Conservation (phyloP, 2,113 vertebrate species). For the Apodemus sylvaticus region DNA sequence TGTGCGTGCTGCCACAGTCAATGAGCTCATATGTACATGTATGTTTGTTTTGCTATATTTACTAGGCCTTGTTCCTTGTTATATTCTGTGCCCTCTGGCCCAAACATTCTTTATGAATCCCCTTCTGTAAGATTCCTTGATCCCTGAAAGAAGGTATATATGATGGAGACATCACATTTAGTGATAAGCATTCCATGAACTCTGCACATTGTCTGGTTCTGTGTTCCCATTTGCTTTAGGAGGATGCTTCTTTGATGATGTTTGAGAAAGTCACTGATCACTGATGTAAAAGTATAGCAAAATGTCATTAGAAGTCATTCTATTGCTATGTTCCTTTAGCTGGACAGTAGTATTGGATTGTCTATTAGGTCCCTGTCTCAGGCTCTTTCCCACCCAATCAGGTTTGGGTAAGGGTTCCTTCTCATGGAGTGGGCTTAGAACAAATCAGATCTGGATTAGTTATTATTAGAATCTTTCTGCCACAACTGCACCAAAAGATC, state of each 20-base stretch:
- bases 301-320: not conserved
- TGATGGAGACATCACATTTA: not conserved
- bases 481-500: not conserved
- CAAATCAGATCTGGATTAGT: not conserved
- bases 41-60: not conserved
- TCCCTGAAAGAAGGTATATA: not conserved
- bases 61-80: not conserved
- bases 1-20: not conserved
- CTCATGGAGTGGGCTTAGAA: not conserved
- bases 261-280: not conserved
- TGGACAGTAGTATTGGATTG: not conserved
- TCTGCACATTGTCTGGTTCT: not conserved
- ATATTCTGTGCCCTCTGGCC: not conserved
- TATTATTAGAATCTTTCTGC: not conserved
- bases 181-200: not conserved
- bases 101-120: too few species aligned
- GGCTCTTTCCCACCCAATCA: not conserved
- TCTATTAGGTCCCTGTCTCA: not conserved
- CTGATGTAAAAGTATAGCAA: not conserved
- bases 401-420: not conserved
- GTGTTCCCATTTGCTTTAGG: not conserved
- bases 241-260: not conserved
- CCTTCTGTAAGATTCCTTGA: not conserved
- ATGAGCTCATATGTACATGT: not conserved
- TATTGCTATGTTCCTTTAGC: not conserved